Base-by-base conservation (phyloP, 1,140 invertebrate genomes). In the Arctopsyche grandis region DNA sequence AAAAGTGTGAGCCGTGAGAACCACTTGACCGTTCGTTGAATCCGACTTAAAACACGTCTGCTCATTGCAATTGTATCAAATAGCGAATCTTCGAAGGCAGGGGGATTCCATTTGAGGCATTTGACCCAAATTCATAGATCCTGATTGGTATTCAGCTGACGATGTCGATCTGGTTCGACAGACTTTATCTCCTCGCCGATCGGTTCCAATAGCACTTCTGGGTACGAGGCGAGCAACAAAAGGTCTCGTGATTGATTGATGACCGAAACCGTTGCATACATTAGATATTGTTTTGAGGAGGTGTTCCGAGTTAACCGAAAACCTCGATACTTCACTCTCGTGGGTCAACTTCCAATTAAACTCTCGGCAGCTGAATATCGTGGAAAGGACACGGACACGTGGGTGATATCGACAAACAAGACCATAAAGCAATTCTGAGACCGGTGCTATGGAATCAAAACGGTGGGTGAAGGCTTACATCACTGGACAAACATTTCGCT, bases 391-490 rank as follows among this genome's bases (percentile, higher is more conserved):
- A 24, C 14, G 9, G 24, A 66, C 63, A 66, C 21, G 63, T 66
- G 63, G 63, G 63, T 29, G 63, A 66, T 66, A 66, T 66, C 63
- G 24, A 66, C 63, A 60, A 60, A 60, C 56, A 60, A 60, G 56
- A 66, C 63, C 24, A 66, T 66, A 66, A 26, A 66, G 24, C 14
- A 66, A 66, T 26, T 24, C 29, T 7, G 7, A 38, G 7, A n/a
- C n/a, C 12, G 16, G 12, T 52, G n/a, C n/a, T n/a, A n/a, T n/a
- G 12, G 48, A 52, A 5, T 52, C 1, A 12, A 66, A 66, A 66
- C 24, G 26, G 63, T 66, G 63, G 63, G 63, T 66, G 63, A 66
- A 1, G 24, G 24, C 63, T 66, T 66, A 66, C 63, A 66, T 66
- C 63, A 66, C 24, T 66, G 63, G 24, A 19, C 24, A 66, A 66